Evolutionary conservation across 2,113 vertebrate species (phyloP).

Genomic region (Serilophus lunatus): DNA sequence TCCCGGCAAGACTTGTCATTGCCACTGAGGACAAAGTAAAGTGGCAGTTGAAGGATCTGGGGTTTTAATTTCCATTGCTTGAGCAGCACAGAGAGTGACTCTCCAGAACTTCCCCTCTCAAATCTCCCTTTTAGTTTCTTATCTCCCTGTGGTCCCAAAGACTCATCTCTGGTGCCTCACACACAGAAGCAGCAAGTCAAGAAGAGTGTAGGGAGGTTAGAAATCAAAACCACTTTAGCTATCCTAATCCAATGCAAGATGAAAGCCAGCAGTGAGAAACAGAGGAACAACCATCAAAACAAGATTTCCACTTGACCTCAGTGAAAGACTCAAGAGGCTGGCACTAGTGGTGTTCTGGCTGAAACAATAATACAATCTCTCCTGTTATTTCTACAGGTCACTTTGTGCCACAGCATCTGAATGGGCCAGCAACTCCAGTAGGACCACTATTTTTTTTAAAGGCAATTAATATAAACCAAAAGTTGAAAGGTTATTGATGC

Average conservation of each 20-base stretch:
- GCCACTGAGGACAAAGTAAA: too few species aligned
- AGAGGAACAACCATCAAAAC: neutral
- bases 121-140: neutral
- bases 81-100: neutral
- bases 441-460: neutral
- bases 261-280: neutral
- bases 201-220: neutral
- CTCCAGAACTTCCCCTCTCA: neutral
- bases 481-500: accelerated
- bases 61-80: neutral
- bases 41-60: neutral
- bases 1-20: neutral
- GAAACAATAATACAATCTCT: neutral
- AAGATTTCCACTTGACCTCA: neutral
- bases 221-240: neutral
- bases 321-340: neutral
- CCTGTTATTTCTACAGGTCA: neutral
- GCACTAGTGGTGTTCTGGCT: neutral
- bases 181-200: neutral
- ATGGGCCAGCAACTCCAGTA: neutral
- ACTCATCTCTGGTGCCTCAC: neutral
- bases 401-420: neutral
- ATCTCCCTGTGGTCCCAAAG: neutral
- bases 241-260: neutral
- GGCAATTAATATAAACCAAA: neutral